Percentiles rank a stretch among this genome's conserved stretches.
These are phyloP conservation scores for Agriopis aurantiaria DNA, from an alignment of 2,888 invertebrate genomes.

Conservation along the genomic window DNA sequence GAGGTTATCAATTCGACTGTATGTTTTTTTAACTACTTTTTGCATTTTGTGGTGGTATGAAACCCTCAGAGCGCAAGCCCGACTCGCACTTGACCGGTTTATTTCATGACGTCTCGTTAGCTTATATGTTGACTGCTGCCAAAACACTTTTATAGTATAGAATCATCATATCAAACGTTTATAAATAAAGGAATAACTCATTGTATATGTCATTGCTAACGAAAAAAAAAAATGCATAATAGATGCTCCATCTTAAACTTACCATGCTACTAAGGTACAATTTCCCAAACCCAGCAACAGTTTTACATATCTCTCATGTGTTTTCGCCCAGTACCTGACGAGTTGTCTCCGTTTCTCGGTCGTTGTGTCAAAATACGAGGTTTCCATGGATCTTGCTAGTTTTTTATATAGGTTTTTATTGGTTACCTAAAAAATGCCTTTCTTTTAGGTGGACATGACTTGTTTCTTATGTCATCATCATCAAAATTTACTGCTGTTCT, in stretches of 20 bases:
- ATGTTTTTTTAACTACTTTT: too few relatives aligned
- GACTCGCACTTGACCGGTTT: too few relatives aligned
- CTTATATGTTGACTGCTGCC: too few relatives aligned
- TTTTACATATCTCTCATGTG: conserved; percentile 60
- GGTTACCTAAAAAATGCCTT: conserved; percentile 24
- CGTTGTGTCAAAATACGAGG: conserved; percentile 65
- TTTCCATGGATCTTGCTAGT: conserved; percentile 68
- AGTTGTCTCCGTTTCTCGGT: conserved; percentile 60
- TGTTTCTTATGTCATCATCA: neutral
- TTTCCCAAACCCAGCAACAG: conserved; percentile 61
- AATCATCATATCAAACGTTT: too few relatives aligned
- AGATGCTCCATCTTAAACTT: conserved; percentile 29
- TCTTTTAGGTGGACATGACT: neutral
- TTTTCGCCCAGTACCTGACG: conserved; percentile 62
- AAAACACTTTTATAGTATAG: too few relatives aligned
- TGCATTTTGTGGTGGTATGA: too few relatives aligned
- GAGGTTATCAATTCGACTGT: too few relatives aligned
- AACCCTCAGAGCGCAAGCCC: too few relatives aligned
- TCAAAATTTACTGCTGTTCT: neutral
- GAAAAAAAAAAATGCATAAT: too few relatives aligned
- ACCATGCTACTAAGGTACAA: conserved; percentile 68
- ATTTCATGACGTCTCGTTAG: too few relatives aligned
- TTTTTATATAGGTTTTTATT: conserved; percentile 63
- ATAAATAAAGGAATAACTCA: too few relatives aligned
- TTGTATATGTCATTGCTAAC: too few relatives aligned